These are phyloP conservation scores for Hydractinia echinata DNA, from an alignment of 30 jellyfish, hydroid and myxozoan species.

Conservation along the genomic window DNA sequence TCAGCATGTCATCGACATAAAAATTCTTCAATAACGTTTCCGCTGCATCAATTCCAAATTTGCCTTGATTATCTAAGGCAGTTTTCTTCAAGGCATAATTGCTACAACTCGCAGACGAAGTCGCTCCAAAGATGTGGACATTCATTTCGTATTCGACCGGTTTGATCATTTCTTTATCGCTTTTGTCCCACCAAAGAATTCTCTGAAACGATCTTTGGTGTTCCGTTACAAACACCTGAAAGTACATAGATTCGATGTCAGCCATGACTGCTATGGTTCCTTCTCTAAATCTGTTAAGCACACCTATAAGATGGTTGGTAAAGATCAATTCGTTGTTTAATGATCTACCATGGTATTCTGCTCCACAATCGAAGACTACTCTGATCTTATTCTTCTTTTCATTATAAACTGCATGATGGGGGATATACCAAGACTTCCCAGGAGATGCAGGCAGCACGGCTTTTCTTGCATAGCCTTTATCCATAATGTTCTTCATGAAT, in stretches of 20 bases:
- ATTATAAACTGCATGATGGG: constrained; percentile 53
- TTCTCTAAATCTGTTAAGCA: too few species aligned
- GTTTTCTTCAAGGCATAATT: constrained; percentile 7
- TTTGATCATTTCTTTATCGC: background rate
- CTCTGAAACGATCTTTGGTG: constrained; percentile 19
- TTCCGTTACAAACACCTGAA: constrained; percentile 37
- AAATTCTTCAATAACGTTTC: background rate
- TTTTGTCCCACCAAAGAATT: constrained; percentile 26
- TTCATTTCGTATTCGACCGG: background rate
- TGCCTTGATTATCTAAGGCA: constrained; percentile 6
- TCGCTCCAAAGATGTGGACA: constrained; percentile 11
- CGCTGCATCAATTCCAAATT: background rate
- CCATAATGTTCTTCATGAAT: constrained; percentile 26
- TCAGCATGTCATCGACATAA: too few species aligned
- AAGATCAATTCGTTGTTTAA: background rate
- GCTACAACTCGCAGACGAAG: background rate
- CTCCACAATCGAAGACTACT: constrained; percentile 50
- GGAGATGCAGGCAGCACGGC: background rate
- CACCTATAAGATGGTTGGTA: constrained; percentile 26
- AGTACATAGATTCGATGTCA: constrained; percentile 40
- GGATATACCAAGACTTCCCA: constrained; percentile 55
- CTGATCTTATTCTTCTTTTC: constrained; percentile 47
- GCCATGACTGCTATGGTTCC: constrained; percentile 14
- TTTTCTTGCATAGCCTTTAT: constrained; percentile 9
- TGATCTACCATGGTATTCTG: constrained; percentile 46